Conservation (phyloP, 2,113 vertebrate species). For the Zosterops pallidus region DNA sequence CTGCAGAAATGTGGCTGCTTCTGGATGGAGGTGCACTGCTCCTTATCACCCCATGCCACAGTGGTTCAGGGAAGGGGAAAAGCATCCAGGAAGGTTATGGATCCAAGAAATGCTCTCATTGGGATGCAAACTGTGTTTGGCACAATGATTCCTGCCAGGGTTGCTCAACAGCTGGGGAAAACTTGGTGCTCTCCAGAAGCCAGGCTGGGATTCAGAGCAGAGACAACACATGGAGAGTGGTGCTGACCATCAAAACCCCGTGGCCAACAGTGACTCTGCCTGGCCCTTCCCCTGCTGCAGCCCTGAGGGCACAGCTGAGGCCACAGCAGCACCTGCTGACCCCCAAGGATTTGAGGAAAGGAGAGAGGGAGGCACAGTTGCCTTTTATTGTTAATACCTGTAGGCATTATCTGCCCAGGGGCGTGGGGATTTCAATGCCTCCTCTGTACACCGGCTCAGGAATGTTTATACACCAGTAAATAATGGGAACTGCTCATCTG, state of each 20-base stretch:
- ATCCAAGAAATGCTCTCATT: not conserved
- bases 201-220: not conserved
- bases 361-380: not conserved
- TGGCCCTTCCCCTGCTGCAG: not conserved
- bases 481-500: constrained; percentile 3
- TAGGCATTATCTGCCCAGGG: not conserved
- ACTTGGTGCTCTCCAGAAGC: not conserved
- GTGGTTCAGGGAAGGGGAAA: not conserved
- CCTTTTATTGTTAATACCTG: not conserved
- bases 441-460: not conserved
- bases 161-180: not conserved
- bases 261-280: not conserved
- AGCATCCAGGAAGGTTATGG: not conserved
- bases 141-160: not conserved
- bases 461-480: constrained; percentile 19
- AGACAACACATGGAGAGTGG: not conserved
- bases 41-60: not conserved
- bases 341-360: not conserved
- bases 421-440: not conserved
- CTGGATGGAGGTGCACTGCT: not conserved
- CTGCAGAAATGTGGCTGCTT: not conserved
- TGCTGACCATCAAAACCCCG: not conserved
- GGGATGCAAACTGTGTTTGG: not conserved
- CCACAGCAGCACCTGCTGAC: not conserved
- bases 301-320: not conserved